phyloP scores from a whole-genome alignment of 2,888 invertebrate genomes.

The Stegophylla sp. region DNA sequence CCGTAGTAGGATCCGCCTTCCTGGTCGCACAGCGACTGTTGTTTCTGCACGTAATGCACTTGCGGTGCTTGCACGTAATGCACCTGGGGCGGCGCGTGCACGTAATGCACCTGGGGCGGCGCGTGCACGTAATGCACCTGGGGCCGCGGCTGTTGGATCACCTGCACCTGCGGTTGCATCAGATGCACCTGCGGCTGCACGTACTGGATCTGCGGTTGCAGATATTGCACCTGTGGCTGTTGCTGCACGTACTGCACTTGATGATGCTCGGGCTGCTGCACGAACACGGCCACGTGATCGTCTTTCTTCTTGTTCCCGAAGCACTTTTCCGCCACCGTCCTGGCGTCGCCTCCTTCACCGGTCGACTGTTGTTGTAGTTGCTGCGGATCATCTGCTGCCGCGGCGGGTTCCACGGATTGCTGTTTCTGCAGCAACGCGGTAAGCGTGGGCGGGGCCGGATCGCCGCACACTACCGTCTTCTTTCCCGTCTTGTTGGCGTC shows the following conservation, averaged over 20 bases:
- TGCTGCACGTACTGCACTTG: background rate
- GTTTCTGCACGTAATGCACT: background rate
- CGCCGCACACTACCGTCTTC: conserved; percentile 43
- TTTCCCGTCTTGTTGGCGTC: conserved; percentile 22
- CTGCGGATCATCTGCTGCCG: background rate
- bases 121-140: background rate
- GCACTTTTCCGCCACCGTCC: background rate
- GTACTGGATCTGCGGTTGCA: background rate
- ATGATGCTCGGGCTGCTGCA: conserved; percentile 1
- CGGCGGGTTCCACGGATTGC: background rate
- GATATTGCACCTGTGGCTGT: background rate
- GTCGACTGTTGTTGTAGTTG: too few species aligned
- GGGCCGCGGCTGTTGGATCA: background rate
- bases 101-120: conserved; percentile 9
- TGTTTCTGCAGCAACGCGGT: background rate
- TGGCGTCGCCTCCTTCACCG: background rate
- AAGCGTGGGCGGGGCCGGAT: conserved; percentile 7
- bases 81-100: background rate
- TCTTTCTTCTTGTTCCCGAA: background rate
- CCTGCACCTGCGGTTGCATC: background rate
- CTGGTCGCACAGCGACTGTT: background rate
- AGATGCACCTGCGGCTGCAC: background rate
- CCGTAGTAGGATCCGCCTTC: background rate
- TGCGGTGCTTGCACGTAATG: background rate
- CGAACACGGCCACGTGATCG: background rate